Evolutionary conservation across 2,797 vertebrate species (phyloP), one percentile per base, ranked within the genome.

Genomic region (Phalloptychus januarius): DNA sequence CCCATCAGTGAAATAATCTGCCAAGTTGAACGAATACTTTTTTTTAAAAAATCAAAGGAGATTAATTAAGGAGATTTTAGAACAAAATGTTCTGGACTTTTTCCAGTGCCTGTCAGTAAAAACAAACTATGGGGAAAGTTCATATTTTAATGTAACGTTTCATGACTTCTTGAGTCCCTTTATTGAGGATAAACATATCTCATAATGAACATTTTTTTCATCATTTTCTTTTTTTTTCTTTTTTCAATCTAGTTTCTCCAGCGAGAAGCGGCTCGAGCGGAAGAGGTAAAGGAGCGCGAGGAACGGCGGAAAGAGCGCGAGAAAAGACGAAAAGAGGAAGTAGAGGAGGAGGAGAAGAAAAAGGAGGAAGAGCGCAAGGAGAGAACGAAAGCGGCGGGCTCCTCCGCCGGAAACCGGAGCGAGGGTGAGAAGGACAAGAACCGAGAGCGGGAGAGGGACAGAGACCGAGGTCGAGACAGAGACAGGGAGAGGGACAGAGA

Each of bases 331-430:
- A 80, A 80, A 61, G 73, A 80, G 65, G 73, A 48, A 15, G 79
- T 82, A 45, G 96, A 96, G 33, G 96, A 96, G 69, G 95, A 96
- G 82, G 93, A 94, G 36, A 95, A 96, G 79, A 96, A 97, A 86
- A 96, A 92, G 80, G 97, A 96, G 82, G 95, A 95, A 1, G 96
- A 97, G 77, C 94, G 96, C 18, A 96, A 96, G 75, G 94, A 95
- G 88, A 89, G 87, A 78, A 86, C 82, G 86, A 94, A 94, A 82
- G 74, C 86, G 0, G 86, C 84, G 45, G 77, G 86, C 6, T 76
- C 86, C 85, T 10, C 94, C 65, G 65, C 93, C 54, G 83, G 92
- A 90, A 87, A 93, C 90, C 78, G 90, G 46, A 90, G 78, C 54
- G 86, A 95, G 95, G 61, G 94, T 88, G 90, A 96, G 94, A 89